Base-by-base conservation (phyloP, 2,113 vertebrate genomes). In the Quiscalus mexicanus region DNA sequence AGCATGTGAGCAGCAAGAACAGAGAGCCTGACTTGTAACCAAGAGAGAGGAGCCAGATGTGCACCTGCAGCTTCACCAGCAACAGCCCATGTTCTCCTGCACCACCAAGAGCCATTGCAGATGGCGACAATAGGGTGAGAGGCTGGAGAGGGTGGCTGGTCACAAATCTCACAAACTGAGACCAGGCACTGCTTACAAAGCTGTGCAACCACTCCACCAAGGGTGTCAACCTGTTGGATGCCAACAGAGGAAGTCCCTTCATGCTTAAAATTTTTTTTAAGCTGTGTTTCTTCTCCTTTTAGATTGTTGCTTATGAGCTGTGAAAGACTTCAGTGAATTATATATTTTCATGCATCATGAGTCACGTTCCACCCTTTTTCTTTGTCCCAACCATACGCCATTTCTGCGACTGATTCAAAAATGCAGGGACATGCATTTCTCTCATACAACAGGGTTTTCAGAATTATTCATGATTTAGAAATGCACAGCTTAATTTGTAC, bases 391-490 rank as follows among this genome's bases (percentile, higher is more conserved):
- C 12, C 68, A 64, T 28, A 47, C 3, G 0, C 19, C 0, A 0
- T 63, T 93, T 70, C 76, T 93, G 71, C 5, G 0, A 45, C 67
- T 9, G 35, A 87, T 73, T 79, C 88, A 85, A 63, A 95, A 93
- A 75, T 44, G 31, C 62, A 71, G 49, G 68, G 63, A 64, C 75
- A 55, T 4, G 25, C 22, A 1, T 85, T 91, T 96, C 84, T 73
- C 64, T 41, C 6, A 0, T 70, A 86, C 56, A 92, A 86, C 35
- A 7, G 50, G 21, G 17, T 77, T 95, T 95, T 84, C 52, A 89
- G 42, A 95, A 84, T 87, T 95, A 81, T 90, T 97, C 86, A 90
- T 56, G 33, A 95, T 93, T 92, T 88, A 81, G 73, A 96, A 95
- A 92, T 18, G 35, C 39, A 92, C 55, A 78, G 83, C 73, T 92